Evolutionary conservation across 35 echinoderm and acorn worm species (phyloP).

Genomic region (Holothuria glaberrima): DNA sequence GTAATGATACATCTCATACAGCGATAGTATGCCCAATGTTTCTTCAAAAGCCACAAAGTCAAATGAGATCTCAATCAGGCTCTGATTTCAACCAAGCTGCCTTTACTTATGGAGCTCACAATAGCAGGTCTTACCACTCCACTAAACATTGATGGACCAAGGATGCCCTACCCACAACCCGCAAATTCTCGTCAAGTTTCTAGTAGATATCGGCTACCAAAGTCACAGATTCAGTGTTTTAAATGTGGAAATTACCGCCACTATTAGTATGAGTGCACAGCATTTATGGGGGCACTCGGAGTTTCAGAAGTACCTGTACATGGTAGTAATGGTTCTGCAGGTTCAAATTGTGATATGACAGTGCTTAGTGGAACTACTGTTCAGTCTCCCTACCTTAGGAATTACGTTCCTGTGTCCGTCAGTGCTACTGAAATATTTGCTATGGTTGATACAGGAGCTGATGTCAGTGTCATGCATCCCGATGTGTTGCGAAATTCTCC

Average conservation of each 20-base stretch:
- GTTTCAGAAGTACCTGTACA: too few relatives aligned
- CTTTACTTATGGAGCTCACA: too few relatives aligned
- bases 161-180: too few relatives aligned
- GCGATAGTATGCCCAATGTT: slow-evolving; percentile 17
- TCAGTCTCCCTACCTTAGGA: slow-evolving; percentile 7
- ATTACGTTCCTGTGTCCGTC: not conserved
- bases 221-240: too few relatives aligned
- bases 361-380: not conserved
- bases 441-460: slow-evolving; percentile 17
- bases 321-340: too few relatives aligned
- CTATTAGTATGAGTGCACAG: not conserved
- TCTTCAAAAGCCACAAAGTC: too few relatives aligned
- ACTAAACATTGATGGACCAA: too few relatives aligned
- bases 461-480: too few relatives aligned
- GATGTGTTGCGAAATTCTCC: not conserved
- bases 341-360: too few relatives aligned
- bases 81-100: too few relatives aligned
- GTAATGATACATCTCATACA: not conserved
- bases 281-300: not conserved
- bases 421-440: slow-evolving; percentile 8
- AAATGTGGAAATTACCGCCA: not conserved
- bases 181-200: not conserved
- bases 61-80: too few relatives aligned
- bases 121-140: too few relatives aligned
- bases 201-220: not conserved